Evolutionary conservation across 2,888 invertebrate genomes (phyloP).

Genomic region (Calliopum simillimum): DNA sequence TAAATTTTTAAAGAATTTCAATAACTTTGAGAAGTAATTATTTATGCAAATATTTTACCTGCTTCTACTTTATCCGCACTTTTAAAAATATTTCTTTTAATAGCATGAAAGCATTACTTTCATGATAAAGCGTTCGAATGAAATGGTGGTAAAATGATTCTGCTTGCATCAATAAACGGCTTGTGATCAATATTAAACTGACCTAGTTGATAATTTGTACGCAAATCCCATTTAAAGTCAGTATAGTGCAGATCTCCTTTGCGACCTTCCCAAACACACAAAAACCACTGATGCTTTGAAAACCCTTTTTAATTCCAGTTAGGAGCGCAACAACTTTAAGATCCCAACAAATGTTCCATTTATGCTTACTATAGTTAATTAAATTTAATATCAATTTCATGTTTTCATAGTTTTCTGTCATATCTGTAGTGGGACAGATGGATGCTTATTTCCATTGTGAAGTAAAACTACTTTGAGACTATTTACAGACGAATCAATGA

Average conservation of each 20-base stretch:
- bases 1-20: neutral
- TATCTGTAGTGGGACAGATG: slow-evolving; percentile 24
- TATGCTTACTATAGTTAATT: slow-evolving; percentile 16
- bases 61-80: neutral
- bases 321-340: too few relatives aligned
- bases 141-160: neutral
- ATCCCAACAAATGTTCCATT: slow-evolving; percentile 23
- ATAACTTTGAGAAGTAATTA: too few relatives aligned
- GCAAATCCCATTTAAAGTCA: slow-evolving; percentile 11
- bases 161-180: neutral
- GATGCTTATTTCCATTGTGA: slow-evolving; percentile 26
- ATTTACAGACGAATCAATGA: slow-evolving; percentile 32
- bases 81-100: neutral
- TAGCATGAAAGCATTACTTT: neutral
- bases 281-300: slow-evolving; percentile 22
- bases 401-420: slow-evolving; percentile 14
- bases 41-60: too few relatives aligned
- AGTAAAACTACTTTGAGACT: slow-evolving; percentile 29
- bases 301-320: slow-evolving; percentile 31
- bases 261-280: slow-evolving; percentile 28
- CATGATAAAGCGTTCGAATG: slow-evolving; percentile 6
- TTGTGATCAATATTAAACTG: slow-evolving; percentile 9
- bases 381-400: slow-evolving; percentile 16
- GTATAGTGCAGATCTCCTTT: slow-evolving; percentile 20
- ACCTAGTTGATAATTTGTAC: slow-evolving; percentile 13